phyloP scores from a whole-genome alignment of 1,140 invertebrate genomes.

The Grapholita molesta region DNA sequence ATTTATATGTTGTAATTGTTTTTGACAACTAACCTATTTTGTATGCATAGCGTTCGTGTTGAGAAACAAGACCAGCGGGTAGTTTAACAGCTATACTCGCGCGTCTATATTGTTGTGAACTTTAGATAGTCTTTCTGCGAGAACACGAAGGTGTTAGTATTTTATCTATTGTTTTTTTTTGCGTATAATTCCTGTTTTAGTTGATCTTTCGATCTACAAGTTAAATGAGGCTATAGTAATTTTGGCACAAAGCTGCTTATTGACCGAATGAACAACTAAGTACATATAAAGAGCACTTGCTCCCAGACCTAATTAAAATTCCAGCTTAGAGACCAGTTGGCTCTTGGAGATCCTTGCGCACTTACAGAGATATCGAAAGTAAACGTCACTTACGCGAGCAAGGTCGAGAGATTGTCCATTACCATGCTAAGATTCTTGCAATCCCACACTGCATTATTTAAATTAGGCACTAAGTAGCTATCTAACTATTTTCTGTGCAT shows the following conservation, averaged over 20 bases:
- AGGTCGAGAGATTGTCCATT: slow-evolving; percentile 14
- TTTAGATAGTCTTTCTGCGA: too few relatives aligned
- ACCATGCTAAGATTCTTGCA: neutral
- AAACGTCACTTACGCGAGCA: slow-evolving; percentile 12
- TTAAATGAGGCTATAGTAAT: too few relatives aligned
- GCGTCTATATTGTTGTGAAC: too few relatives aligned
- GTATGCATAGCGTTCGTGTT: too few relatives aligned
- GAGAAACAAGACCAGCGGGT: too few relatives aligned
- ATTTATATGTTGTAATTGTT: too few relatives aligned
- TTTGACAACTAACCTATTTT: too few relatives aligned
- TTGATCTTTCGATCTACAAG: too few relatives aligned
- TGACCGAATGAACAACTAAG: neutral
- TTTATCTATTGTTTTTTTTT: too few relatives aligned
- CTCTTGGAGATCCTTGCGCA: neutral
- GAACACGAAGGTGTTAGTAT: too few relatives aligned
- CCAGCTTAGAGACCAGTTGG: neutral
- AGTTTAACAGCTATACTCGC: too few relatives aligned
- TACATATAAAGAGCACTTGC: neutral
- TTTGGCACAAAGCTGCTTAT: neutral
- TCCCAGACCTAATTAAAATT: neutral
- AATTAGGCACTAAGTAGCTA: slow-evolving; percentile 3
- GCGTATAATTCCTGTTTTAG: too few relatives aligned
- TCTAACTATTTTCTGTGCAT: neutral
- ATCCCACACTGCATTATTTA: neutral
- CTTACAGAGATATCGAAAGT: slow-evolving; percentile 1